Evolutionary conservation across 53 echinoderm and acorn worm genomes (phyloP).

Genomic region (Actinopyga echinites): DNA sequence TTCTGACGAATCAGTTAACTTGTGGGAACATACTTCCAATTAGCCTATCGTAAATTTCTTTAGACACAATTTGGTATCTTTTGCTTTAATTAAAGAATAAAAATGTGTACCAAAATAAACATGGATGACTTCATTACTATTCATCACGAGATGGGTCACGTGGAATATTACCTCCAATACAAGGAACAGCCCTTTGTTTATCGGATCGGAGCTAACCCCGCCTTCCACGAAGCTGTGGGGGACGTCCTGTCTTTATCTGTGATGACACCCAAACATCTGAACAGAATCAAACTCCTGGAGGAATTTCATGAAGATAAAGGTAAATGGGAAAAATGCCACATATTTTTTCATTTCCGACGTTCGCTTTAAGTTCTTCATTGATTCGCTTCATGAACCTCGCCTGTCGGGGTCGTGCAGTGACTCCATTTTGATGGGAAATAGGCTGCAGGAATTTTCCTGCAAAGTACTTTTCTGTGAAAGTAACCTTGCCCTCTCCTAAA

Average conservation of each 20-base stretch:
- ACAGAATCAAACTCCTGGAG: conserved; percentile 56
- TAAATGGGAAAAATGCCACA: not conserved
- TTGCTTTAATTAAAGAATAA: not conserved
- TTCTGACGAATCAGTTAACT: too few relatives aligned
- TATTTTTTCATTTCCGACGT: too few relatives aligned
- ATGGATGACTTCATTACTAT: conserved; percentile 74
- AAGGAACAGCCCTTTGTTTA: conserved; percentile 62
- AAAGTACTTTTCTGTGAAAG: too few relatives aligned
- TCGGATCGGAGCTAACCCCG: conserved; percentile 80
- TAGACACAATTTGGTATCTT: too few relatives aligned
- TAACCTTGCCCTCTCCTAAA: too few relatives aligned
- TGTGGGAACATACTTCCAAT: too few relatives aligned
- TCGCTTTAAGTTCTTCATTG: too few relatives aligned
- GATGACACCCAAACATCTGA: conserved; percentile 68
- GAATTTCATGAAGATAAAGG: conserved; percentile 48
- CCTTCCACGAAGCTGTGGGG: conserved; percentile 87
- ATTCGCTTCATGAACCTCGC: too few relatives aligned
- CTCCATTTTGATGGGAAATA: too few relatives aligned
- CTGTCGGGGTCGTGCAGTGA: too few relatives aligned
- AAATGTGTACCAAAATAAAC: conserved; percentile 50
- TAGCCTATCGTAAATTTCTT: too few relatives aligned
- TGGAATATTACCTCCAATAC: conserved; percentile 81
- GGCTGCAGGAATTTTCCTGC: too few relatives aligned
- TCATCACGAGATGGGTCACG: conserved; percentile 91
- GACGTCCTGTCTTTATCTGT: conserved; percentile 83